Evolutionary conservation across 2,797 vertebrate genomes (phyloP), one percentile per base, ranked within the genome.

Genomic region (Eutrigla gurnardus): DNA sequence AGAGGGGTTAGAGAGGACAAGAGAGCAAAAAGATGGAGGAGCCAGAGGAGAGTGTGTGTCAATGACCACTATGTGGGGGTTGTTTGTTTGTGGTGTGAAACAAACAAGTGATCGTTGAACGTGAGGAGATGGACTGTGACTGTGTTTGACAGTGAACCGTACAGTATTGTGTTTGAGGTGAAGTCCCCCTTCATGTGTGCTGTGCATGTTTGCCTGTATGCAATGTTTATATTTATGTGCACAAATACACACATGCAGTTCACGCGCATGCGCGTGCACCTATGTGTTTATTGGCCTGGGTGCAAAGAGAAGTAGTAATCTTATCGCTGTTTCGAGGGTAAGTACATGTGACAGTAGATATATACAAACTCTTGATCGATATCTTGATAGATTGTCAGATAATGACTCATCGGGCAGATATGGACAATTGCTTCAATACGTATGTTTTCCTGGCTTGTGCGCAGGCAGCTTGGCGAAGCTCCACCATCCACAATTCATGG

Each of bases 51-150:
- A 69, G 84, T 86, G 62, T 65, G 82, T 91, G 91, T 93, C 86
- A 90, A 88, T 84, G 86, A 85, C 82, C 76, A 55, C 88, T 87
- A 80, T 80, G 85, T 78, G 64, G 58, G 70, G 65, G 80, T 79
- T 93, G 89, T 92, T 93, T 93, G 92, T 94, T 94, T 93, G 91
- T 81, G 84, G 80, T 88, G 53, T 88, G 91, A 90, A 91, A 93
- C 91, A 94, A 93, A 94, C 89, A 93, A 92, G 87, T 85, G 91
- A 89, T 91, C 91, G 88, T 89, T 85, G 86, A 87, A 86, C 86
- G 89, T 75, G 86, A 90, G 85, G 81, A 93, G 87, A 93, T 92
- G 77, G 86, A 92, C 87, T 91, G 86, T 78, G 83, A 78, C 86
- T 70, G 77, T 87, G 86, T 89, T 79, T 86, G 84, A 86, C 80